Evolutionary conservation across 2,797 vertebrate species (phyloP), one percentile per base, ranked within the genome.

Genomic region (Protosalanx chinensis): DNA sequence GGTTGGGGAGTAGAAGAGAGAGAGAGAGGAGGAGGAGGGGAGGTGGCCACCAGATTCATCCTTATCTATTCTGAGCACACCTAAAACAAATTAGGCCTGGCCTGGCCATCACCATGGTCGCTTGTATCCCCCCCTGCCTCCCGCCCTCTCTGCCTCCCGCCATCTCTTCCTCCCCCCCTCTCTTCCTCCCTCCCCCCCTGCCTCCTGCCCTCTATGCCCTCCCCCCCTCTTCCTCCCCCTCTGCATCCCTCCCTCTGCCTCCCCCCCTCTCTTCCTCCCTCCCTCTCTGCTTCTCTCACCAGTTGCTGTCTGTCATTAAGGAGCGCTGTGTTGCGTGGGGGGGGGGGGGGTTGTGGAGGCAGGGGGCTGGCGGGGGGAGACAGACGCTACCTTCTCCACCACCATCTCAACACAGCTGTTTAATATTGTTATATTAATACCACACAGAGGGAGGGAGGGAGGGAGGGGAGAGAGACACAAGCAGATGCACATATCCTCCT

Each of bases 21-120:
- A 59, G 61, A 16, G 66, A 13, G 37, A n/a, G 15, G 41, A 87
- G 84, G 77, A 71, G 57, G 35, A 64, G 71, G 82, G 76, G 82
- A 75, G 76, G 85, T 86, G 88, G 89, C 87, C 88, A 90, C 89
- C 90, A 92, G 89, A 91, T 91, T 92, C 88, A 82, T 90, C 89
- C 90, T 93, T 93, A 92, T 93, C 92, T 93, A 93, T 92, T 92
- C 92, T 82, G 85, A 91, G 91, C 91, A 93, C 91, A 92, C 91
- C 91, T 92, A 92, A 92, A 92, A 93, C 91, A 93, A 93, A 93
- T 93, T 93, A 92, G 91, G 88, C 87, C 89, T 87, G 88, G 88
- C 37, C 63, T 23, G 33, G 33, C 37, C 35, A 35, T 41, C 37
- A 4, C 89, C 85, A 85, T 83, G 80, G 77, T 83, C 86, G 87